Percentiles rank a stretch among this genome's conserved stretches.
These are phyloP conservation scores for Cerastoderma edule DNA, from an alignment of 2,888 invertebrate species.

Conservation along the genomic window DNA sequence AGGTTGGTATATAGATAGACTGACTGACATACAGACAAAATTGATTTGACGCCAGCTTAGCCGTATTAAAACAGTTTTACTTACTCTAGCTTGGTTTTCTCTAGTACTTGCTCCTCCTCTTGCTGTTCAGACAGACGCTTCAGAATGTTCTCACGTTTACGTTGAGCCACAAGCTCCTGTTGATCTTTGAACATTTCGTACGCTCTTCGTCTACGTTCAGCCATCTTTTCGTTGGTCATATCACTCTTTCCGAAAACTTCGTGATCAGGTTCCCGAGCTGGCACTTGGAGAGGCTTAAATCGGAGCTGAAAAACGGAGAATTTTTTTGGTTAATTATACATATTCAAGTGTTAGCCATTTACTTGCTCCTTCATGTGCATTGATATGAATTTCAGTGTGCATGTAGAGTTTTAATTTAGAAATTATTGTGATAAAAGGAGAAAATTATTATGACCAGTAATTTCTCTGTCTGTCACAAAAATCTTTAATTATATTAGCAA, in stretches of 20 bases:
- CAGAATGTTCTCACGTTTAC: constrained; percentile 81
- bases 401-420: too few relatives aligned
- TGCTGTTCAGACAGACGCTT: constrained; percentile 80
- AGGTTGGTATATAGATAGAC: too few relatives aligned
- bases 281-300: constrained; percentile 81
- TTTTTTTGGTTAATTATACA: too few relatives aligned
- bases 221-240: constrained; percentile 82
- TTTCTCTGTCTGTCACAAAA: too few relatives aligned
- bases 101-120: constrained; percentile 80
- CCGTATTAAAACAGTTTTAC: too few relatives aligned
- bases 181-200: constrained; percentile 81
- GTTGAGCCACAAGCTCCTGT: constrained; percentile 80
- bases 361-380: too few relatives aligned
- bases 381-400: too few relatives aligned
- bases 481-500: too few relatives aligned
- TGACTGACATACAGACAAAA: too few relatives aligned
- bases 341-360: too few relatives aligned
- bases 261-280: constrained; percentile 79
- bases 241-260: constrained; percentile 83
- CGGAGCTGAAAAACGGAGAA: constrained; percentile 70
- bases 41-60: too few relatives aligned
- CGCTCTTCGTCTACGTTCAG: constrained; percentile 78
- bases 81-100: constrained; percentile 80
- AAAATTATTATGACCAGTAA: neutral
- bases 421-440: neutral